Evolutionary conservation across 2,888 invertebrate genomes (phyloP), one percentile per base, ranked within the genome.

Genomic region (Eudiplozoon nipponicum): DNA sequence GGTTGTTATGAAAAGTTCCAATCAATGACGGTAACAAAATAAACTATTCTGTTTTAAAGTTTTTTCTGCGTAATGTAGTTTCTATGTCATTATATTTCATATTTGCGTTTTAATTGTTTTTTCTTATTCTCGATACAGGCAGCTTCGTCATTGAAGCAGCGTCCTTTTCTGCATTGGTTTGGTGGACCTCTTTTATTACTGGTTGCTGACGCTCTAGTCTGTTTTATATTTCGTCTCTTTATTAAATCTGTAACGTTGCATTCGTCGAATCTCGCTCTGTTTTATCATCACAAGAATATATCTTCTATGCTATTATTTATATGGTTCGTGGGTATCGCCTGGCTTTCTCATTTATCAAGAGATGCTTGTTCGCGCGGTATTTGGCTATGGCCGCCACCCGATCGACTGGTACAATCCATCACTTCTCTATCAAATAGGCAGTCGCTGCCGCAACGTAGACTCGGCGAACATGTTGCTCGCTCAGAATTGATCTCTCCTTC

Each of bases 301-400:
- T n/a, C 31, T 17, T 31, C 31, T 5, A 4, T 31, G 13, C 31
- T 31, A 7, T n/a, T n/a, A n/a, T n/a, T n/a, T n/a, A n/a, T n/a
- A n/a, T n/a, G n/a, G n/a, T n/a, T 26, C 26, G 9, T 26, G 9
- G 9, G 9, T n/a, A 22, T 35, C 4, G 35, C 35, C 5, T 35
- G 35, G 35, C 13, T 20, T 4, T 18, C n/a, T 22, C 35, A 35
- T 13, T 7, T 21, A 4, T 22, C 7, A 7, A 15, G 35, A 7
- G 35, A 35, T 19, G 35, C 20, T 15, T 18, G 7, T 7, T 20
- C 7, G 5, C 5, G n/a, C 9, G 35, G 35, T 4, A 5, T 35
- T 13, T 35, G 35, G 35, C 18, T 35, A 5, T 22, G 19, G 35
- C 35, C 35, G 17, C 31, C 31, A 31, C 31, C 31, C 5, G n/a